phyloP scores from a whole-genome alignment of 2,797 vertebrate species.

The Sebastes jordani region DNA sequence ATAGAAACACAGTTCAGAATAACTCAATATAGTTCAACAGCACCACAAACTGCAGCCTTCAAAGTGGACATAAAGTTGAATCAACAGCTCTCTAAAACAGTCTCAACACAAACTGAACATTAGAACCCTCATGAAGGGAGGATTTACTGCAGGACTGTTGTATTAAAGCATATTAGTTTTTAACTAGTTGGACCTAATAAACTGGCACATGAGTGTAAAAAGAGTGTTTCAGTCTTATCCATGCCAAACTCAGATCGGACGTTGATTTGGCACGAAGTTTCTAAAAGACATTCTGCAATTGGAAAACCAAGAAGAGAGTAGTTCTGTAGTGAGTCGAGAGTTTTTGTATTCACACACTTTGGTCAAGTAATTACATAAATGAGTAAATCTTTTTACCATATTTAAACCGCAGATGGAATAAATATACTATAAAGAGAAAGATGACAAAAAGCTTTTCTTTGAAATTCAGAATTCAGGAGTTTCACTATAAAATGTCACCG shows the following conservation, averaged over 20 bases:
- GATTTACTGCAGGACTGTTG: neutral
- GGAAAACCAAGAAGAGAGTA: neutral
- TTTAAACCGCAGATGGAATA: neutral
- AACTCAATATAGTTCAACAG: neutral
- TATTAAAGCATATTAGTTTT: too few relatives aligned
- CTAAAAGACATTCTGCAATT: neutral
- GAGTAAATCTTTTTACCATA: neutral
- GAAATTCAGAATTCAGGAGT: conserved; percentile 25
- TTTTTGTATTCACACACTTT: neutral
- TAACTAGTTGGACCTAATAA: neutral
- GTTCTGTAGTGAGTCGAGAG: neutral
- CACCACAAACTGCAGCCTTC: neutral
- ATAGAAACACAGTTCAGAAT: neutral
- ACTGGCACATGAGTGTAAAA: neutral
- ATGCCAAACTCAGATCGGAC: neutral
- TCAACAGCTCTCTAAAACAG: neutral
- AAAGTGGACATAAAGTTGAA: neutral
- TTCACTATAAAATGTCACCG: conserved; percentile 8
- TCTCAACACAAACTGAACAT: neutral
- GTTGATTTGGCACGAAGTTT: neutral
- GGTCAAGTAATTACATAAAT: neutral
- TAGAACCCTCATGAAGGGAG: neutral
- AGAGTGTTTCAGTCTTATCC: neutral
- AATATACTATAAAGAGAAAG: neutral
- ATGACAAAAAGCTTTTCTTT: conserved; percentile 7